Percentiles rank a stretch among this genome's conserved stretches.
Conservation (phyloP, 2,888 invertebrate genomes). For the Drosophila atripex region DNA sequence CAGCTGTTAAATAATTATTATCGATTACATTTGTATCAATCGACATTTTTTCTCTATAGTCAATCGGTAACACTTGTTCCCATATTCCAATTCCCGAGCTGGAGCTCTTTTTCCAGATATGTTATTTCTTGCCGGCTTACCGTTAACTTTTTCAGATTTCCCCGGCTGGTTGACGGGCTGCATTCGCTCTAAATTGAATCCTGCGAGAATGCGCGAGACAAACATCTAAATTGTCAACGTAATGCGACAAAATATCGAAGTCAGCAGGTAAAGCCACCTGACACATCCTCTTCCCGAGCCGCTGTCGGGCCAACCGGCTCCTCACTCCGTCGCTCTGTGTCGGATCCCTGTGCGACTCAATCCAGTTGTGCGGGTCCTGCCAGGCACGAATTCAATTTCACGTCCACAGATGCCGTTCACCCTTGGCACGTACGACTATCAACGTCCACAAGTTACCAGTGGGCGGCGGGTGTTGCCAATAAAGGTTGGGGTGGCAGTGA, state of each 20-base stretch:
- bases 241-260: constrained; percentile 80
- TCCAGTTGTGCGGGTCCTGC: constrained; percentile 49
- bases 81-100: background rate
- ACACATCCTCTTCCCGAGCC: constrained; percentile 28
- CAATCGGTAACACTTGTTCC: too few relatives aligned
- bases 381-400: constrained; percentile 79
- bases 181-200: constrained; percentile 68
- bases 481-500: background rate
- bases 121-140: constrained; percentile 34
- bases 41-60: too few relatives aligned
- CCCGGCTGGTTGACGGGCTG: constrained; percentile 48
- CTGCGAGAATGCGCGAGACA: constrained; percentile 71
- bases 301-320: background rate
- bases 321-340: constrained; percentile 2
- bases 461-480: constrained; percentile 2
- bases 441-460: constrained; percentile 75
- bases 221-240: constrained; percentile 80
- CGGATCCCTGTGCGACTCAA: constrained; percentile 62
- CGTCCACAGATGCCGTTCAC: constrained; percentile 80
- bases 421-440: constrained; percentile 79
- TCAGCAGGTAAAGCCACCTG: constrained; percentile 64
- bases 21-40: too few relatives aligned
- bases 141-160: constrained; percentile 58
- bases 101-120: constrained; percentile 2
- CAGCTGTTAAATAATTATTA: too few relatives aligned